Evolutionary conservation across 2,797 vertebrate species (phyloP), one percentile per base, ranked within the genome.

Genomic region (Sebastes glaucus): DNA sequence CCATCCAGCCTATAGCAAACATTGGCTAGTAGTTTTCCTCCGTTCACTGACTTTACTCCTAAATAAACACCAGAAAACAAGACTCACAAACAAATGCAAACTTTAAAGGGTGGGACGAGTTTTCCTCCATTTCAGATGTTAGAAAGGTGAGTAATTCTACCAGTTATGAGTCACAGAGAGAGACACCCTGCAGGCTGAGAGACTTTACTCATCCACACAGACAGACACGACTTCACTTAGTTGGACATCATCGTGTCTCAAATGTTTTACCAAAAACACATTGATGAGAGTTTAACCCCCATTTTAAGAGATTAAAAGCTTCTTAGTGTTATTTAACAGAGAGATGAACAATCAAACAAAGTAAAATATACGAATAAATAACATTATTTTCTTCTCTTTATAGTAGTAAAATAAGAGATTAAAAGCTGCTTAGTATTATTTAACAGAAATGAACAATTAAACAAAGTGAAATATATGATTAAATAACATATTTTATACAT

Each of bases 111-210:
- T 38, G 11, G 4, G 16, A 13, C 2, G 5, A 28, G 49, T 59
- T 59, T 33, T n/a, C 35, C 57, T 55, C 4, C 22, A 23, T 71
- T 53, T 6, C 20, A 32, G 64, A 71, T 62, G 11, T 74, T 38
- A 73, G 28, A 7, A 33, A 7, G 53, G 66, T 53, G 72, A 75
- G 66, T 18, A 46, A 53, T 76, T 38, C 18, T 1, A 74, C 30
- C 33, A 56, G 27, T 10, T 10, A n/a, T 92, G 91, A 92, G 14
- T 91, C 87, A 92, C 35, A 16, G 38, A 5, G 10, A 67, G 67
- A 38, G 79, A 82, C 55, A 5, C 60, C 42, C 63, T 64, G 70
- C 77, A 65, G 80, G 6, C 73, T 77, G 42, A 18, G 4, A 82
- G 38, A 74, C 85, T 84, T 85, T 75, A 82, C 81, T 92, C 87